Percentiles rank a stretch among this genome's conserved stretches.
These are phyloP conservation scores for Loris lydekkerianus DNA, from an alignment of 2,797 vertebrate species.

Conservation along the genomic window DNA sequence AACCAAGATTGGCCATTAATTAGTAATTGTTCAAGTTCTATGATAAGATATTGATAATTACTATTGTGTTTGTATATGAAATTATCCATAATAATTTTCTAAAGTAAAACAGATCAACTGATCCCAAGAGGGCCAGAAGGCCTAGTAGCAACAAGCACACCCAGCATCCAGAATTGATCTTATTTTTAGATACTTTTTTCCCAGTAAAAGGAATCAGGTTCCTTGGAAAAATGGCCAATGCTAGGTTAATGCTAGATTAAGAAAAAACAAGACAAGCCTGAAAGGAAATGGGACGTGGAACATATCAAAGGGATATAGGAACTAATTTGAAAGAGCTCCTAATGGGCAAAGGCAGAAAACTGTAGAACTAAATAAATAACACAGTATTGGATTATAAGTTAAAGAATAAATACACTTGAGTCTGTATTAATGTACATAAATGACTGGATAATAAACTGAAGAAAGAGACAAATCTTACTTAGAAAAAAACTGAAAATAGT, in stretches of 20 bases:
- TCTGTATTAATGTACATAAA: neutral
- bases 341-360: neutral
- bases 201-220: neutral
- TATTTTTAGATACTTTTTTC: conserved; percentile 12
- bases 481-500: neutral
- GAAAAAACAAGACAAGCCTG: neutral
- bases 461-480: neutral
- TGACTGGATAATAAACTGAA: neutral
- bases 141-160: neutral
- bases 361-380: conserved; percentile 9
- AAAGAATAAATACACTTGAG: neutral
- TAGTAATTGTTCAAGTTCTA: neutral
- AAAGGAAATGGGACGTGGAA: neutral
- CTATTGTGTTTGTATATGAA: neutral
- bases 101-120: neutral
- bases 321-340: neutral
- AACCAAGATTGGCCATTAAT: neutral
- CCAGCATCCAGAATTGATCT: neutral
- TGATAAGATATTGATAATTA: neutral
- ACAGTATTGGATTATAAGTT: neutral
- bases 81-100: conserved; percentile 23
- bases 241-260: neutral
- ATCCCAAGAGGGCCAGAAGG: neutral
- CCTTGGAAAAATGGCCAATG: neutral
- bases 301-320: neutral